These are phyloP conservation scores for Xenopus tropicalis DNA, from an alignment of 2,113 vertebrate species.

Conservation along the genomic window DNA sequence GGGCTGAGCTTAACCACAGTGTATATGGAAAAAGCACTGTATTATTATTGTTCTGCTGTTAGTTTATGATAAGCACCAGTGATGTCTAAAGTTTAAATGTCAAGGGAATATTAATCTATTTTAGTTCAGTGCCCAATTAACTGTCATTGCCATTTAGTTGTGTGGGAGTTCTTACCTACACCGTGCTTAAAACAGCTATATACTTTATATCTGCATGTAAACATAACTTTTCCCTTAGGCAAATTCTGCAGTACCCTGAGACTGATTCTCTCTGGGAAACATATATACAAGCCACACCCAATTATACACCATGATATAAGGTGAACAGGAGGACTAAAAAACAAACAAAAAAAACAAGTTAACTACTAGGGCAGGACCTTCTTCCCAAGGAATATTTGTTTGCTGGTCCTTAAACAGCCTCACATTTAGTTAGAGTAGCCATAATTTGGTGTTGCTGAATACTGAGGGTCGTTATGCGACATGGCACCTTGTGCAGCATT, in stretches of 20 bases:
- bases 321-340: slow-evolving; percentile 19
- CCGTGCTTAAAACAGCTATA: too few relatives aligned
- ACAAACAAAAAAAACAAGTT: not conserved
- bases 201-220: too few relatives aligned
- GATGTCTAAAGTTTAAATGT: too few relatives aligned
- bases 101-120: too few relatives aligned
- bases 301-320: slow-evolving; percentile 32
- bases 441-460: slow-evolving; percentile 90
- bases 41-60: too few relatives aligned
- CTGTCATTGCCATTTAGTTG: too few relatives aligned
- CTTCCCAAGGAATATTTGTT: slow-evolving; percentile 33
- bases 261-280: slow-evolving; percentile 20
- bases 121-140: too few relatives aligned
- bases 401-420: slow-evolving; percentile 42
- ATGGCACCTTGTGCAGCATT: slow-evolving; percentile 87
- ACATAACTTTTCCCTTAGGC: too few relatives aligned
- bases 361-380: slow-evolving; percentile 15
- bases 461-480: slow-evolving; percentile 80
- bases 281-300: slow-evolving; percentile 32
- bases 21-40: too few relatives aligned
- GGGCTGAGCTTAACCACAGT: too few relatives aligned
- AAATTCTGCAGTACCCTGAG: not conserved
- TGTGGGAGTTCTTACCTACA: too few relatives aligned
- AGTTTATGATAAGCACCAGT: too few relatives aligned
- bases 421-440: slow-evolving; percentile 95